Base-by-base conservation (phyloP, 2,797 vertebrate species). In the Potorous gilbertii region DNA sequence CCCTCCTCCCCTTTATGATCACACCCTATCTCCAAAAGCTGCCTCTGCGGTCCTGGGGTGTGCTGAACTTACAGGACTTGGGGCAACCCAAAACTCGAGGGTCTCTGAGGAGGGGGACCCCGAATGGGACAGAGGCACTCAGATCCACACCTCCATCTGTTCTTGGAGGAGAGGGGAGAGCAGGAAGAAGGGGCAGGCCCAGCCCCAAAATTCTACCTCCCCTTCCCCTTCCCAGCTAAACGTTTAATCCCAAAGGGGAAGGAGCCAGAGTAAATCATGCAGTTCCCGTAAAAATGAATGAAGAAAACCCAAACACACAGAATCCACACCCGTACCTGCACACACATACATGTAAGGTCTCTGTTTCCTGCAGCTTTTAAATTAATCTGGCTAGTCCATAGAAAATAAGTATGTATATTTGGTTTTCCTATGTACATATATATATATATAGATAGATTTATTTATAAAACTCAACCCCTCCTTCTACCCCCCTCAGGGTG, bases 391-490 rank as follows among this genome's bases (percentile, higher is more conserved):
- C 98, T 97, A 59, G 93, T 98, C 95, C 91, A 98, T 99, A 98
- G 98, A 99, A 99, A 98, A 99, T 98, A 99, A 98, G 98, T 98
- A 98, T 98, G 98, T 98, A 98, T 98, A 98, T 98, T 98, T 97
- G 97, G 95, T 97, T 98, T 96, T 97, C 98, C 98, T 99, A 98
- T 99, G 97, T 99, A 98, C 98, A 98, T 98, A 97, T 98, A 98
- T 98, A 98, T 98, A 98, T 98, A 98, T 98, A 98, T 99, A 96
- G 98, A 98, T 92, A 98, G 96, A 98, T 98, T 98, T 98, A 98
- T 98, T 98, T 98, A 98, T 98, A 98, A 98, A 98, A 98, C 96
- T 93, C 97, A 91, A 95, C 95, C 93, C 90, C 96, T 62, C 81
- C 95, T 93, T 95, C 95, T 92, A 91, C 24, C 40, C 62, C 21